Evolutionary conservation across 2,888 invertebrate genomes (phyloP), one percentile per base, ranked within the genome.

Genomic region (Biston stratarius): DNA sequence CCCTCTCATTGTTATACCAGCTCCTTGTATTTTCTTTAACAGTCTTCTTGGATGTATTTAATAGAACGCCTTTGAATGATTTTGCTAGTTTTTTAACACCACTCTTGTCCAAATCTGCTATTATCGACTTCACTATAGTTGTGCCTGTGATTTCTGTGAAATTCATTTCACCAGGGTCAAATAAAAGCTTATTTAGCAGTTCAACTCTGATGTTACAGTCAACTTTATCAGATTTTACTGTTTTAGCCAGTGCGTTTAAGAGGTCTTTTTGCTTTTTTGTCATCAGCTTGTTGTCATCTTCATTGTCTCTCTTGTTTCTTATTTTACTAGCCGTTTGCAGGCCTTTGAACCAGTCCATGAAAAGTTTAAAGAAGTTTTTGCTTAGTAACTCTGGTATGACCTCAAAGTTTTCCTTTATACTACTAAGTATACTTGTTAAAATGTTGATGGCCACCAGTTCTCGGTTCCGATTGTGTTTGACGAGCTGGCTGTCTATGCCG

Each of bases 71-170:
- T 81, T 93, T 95, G 69, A 96, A 96, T 36, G 95, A 81, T 73
- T 95, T 93, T 0, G 95, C 95, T 73, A 97, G 87, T 80, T 95
- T 95, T 78, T 95, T 95, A 0, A 97, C 94, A 8, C 96, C 96
- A 57, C 94, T 94, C 8, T 85, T 86, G 67, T 95, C 94, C 66
- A 97, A 89, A 82, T 94, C 95, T 0, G 92, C 88, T n/a, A 95
- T 95, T 10, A 96, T 92, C 60, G 95, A 94, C 81, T 96, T 96
- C 0, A 96, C 87, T 53, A 96, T 83, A 76, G 95, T 95, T 12
- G 95, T 95, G 11, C 95, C 95, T 24, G 96, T 96, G 40, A 95
- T 95, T 87, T 96, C 96, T 78, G 97, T 96, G 70, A 97, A 96
- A 85, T 96, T 95, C 69, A 97, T 95, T 77, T 96, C 95, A 5